Conservation (phyloP, 2,113 vertebrate genomes). For the Tauraco erythrolophus region DNA sequence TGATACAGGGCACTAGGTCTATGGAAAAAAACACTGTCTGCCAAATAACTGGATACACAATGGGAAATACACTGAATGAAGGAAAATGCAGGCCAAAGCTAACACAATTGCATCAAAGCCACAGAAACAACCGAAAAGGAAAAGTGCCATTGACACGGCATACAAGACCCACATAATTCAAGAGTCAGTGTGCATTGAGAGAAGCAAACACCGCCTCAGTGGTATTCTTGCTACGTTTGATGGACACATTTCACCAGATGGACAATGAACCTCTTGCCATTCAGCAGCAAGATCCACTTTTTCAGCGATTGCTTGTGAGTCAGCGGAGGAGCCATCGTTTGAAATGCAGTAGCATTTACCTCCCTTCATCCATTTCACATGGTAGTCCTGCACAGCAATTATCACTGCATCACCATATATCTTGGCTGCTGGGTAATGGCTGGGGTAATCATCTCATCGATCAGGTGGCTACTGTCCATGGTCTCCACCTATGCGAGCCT, state of each 20-base stretch:
- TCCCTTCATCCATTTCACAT: background rate
- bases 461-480: background rate
- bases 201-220: background rate
- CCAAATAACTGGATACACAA: background rate
- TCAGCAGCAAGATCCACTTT: background rate
- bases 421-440: background rate
- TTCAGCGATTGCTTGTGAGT: background rate
- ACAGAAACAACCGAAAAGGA: background rate
- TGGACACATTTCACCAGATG: background rate
- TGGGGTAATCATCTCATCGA: background rate
- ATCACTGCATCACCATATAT: background rate
- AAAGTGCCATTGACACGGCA: background rate
- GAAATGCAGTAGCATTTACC: background rate
- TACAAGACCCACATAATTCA: background rate
- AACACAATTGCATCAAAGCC: background rate
- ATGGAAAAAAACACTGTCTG: background rate
- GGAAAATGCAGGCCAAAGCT: background rate
- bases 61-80: background rate
- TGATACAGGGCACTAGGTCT: background rate
- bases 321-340: background rate
- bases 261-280: background rate
- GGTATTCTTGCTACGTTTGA: background rate
- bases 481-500: fast-evolving
- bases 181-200: background rate
- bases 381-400: background rate